A percentile compares a stretch with the other conserved stretches of the same genome.
Conservation (phyloP, 92 coral and sea anemone genomes). For the Porites evermanni region DNA sequence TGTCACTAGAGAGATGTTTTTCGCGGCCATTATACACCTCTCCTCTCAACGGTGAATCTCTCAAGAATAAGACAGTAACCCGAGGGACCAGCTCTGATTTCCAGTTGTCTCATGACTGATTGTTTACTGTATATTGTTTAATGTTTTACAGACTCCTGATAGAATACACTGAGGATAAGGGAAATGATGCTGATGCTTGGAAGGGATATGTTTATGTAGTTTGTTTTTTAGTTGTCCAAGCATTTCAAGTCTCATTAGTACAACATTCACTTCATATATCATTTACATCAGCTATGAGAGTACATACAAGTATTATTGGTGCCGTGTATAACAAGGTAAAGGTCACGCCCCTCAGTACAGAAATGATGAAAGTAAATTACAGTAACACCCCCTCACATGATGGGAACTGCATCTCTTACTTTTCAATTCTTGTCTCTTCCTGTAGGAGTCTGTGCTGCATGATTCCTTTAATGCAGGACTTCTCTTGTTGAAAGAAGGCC, state of each 20-base stretch:
- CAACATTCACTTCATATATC: constrained; percentile 84
- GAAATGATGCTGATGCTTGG: constrained; percentile 67
- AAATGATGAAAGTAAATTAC: background rate
- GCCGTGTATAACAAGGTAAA: constrained; percentile 89
- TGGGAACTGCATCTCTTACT: too few relatives aligned
- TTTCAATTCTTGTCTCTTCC: too few relatives aligned
- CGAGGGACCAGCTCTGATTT: too few relatives aligned
- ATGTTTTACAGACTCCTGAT: constrained; percentile 65
- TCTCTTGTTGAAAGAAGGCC: too few relatives aligned
- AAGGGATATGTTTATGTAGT: constrained; percentile 84
- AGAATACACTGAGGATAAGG: constrained; percentile 80
- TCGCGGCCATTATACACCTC: too few relatives aligned
- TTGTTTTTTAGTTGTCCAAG: constrained; percentile 77
- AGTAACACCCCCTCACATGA: background rate
- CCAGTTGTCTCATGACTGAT: too few relatives aligned
- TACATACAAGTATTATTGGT: constrained; percentile 85
- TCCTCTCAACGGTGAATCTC: too few relatives aligned
- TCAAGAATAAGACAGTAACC: too few relatives aligned
- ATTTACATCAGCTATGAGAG: constrained; percentile 84
- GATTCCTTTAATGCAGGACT: too few relatives aligned
- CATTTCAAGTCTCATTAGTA: constrained; percentile 49
- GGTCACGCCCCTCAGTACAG: too few relatives aligned
- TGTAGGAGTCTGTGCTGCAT: too few relatives aligned
- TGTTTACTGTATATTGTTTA: background rate
- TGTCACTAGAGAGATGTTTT: too few relatives aligned